These are phyloP conservation scores for Amblyraja radiata DNA, from an alignment of 2,797 vertebrate species.

Conservation along the genomic window DNA sequence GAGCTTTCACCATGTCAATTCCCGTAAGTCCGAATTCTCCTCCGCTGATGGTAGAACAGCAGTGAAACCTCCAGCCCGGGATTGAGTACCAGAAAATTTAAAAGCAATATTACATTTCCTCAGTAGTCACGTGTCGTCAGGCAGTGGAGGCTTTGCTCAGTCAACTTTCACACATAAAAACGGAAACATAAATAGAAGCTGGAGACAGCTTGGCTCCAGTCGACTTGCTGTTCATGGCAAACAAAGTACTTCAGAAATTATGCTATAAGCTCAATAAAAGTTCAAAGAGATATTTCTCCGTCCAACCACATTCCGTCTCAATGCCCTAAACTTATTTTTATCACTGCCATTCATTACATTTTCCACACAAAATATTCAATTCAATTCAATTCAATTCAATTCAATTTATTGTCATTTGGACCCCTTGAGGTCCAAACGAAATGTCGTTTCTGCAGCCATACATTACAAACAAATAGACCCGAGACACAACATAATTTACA, in stretches of 20 bases:
- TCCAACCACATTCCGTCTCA: no score
- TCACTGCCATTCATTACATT: background rate
- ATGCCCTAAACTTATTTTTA: background rate
- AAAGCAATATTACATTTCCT: conserved; percentile 30
- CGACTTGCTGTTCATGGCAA: background rate
- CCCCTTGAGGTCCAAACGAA: no score
- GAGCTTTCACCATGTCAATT: no score
- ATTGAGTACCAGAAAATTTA: background rate
- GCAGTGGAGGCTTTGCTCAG: background rate
- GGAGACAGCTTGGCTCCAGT: background rate
- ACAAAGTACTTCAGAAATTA: background rate
- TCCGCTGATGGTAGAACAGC: background rate
- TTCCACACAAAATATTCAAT: background rate
- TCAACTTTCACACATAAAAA: background rate
- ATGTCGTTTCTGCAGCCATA: no score
- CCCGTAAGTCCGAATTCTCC: background rate
- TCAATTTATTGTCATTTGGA: no score
- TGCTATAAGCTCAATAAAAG: background rate
- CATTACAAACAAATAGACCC: no score
- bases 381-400: no score
- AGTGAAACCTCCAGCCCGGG: background rate
- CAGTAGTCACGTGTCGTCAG: background rate
- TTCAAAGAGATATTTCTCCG: background rate
- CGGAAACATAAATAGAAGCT: background rate
- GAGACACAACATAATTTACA: no score